Base-by-base conservation (phyloP, 2,888 invertebrate genomes). In the Deilephila elpenor region DNA sequence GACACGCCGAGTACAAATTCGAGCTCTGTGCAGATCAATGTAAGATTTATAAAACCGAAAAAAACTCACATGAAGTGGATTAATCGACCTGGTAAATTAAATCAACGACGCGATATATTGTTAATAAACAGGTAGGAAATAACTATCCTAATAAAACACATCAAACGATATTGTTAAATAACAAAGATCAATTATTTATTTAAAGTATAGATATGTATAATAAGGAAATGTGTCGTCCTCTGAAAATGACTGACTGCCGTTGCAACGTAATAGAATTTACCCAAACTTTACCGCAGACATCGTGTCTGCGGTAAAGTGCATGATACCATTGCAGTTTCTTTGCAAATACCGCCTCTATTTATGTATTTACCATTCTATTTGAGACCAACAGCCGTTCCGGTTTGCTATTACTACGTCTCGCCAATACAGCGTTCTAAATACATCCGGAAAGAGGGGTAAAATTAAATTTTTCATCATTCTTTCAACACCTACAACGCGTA, bases 321-420 rank as follows among this genome's bases (percentile, higher is more conserved):
- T 51, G 14, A 64, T 64, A 64, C 64, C 11, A 11, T 0, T 67
- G 67, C 44, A 51, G 44, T 67, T 67, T 25, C 25, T 44, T 17
- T 51, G 67, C 51, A 51, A 51, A 51, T 51, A 25, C 17, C 67
- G 51, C 51, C 67, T 44, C n/a, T 25, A 67, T 51, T 67, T 51
- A 7, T 44, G 25, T 25, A 51, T 51, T 67, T 67, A 14, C 67
- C 25, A 37, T 51, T 67, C 17, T 51, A 51, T 25, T 14, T 25
- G 44, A 44, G 17, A 51, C 25, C 14, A 14, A n/a, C 37, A 64
- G 11, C 20, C 20, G 5, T 37, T 44, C 44, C 8, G 19, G 37
- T 17, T 5, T 4, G 44, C 11, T 25, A 44, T 67, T n/a, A 56
- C 19, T 7, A 14, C 56, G 5, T 56, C 17, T 56, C 14, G n/a